Conservation (phyloP, 2,888 invertebrate species). For the Idaea aversata region DNA sequence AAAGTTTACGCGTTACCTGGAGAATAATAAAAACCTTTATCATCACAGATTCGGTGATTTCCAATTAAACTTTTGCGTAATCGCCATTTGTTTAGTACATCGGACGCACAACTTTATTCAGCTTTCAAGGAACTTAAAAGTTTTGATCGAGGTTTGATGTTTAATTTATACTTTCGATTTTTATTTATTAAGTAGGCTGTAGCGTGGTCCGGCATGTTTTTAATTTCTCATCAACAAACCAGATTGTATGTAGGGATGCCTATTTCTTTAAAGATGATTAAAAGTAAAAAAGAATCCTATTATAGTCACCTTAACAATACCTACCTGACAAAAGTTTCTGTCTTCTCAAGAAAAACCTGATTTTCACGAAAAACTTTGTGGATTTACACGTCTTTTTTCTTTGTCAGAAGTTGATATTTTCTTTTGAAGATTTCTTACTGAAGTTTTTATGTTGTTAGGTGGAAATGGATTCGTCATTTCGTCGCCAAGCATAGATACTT, state of each 20-base stretch:
- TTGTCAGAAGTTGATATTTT: constrained; percentile 22
- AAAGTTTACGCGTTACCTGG: constrained; percentile 50
- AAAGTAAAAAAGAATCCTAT: neutral
- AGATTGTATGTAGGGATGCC: too few relatives aligned
- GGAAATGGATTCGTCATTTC: constrained; percentile 12
- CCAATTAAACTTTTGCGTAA: constrained; percentile 60
- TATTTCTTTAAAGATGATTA: neutral
- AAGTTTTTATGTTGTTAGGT: constrained; percentile 26
- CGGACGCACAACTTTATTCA: constrained; percentile 37
- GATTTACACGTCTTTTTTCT: constrained; percentile 24
- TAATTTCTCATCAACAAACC: too few relatives aligned
- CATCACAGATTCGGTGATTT: constrained; percentile 53
- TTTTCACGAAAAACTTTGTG: constrained; percentile 21
- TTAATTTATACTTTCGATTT: constrained; percentile 23
- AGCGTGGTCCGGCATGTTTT: too few relatives aligned
- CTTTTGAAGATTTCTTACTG: constrained; percentile 27
- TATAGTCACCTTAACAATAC: neutral
- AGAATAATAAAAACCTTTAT: constrained; percentile 56
- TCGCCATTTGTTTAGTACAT: constrained; percentile 52
- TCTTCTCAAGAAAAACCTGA: constrained; percentile 11
- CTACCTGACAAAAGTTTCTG: neutral
- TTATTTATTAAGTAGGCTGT: neutral
- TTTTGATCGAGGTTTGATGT: constrained; percentile 38
- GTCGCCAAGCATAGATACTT: neutral
- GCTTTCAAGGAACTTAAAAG: constrained; percentile 37